Conservation (phyloP, 2,113 vertebrate genomes). For the Salvelinus namaycush region DNA sequence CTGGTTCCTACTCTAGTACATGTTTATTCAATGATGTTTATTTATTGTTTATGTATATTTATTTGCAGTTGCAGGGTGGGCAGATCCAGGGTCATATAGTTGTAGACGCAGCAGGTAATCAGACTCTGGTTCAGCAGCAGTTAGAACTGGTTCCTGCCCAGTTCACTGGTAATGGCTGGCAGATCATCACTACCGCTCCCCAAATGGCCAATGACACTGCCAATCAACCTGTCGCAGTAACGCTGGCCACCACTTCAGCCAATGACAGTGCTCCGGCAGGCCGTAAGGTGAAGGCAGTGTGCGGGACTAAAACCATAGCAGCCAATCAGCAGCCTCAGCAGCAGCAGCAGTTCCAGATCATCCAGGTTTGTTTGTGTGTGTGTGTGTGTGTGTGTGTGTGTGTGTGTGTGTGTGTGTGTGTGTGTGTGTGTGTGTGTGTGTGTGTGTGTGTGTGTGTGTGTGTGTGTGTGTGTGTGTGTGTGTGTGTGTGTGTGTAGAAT, state of each 20-base stretch:
- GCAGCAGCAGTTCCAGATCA: conserved; percentile 88
- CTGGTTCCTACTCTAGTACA: too few relatives aligned
- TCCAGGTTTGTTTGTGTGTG: conserved; percentile 75
- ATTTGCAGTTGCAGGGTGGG: conserved; percentile 52
- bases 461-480: conserved; percentile 36
- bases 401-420: conserved; percentile 2
- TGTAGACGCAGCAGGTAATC: conserved; percentile 77
- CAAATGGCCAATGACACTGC: conserved; percentile 87
- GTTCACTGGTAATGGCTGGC: conserved; percentile 94
- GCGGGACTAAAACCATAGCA: conserved; percentile 54
- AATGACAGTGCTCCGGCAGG: conserved; percentile 81
- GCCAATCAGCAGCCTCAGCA: conserved; percentile 48
- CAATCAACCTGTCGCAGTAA: conserved; percentile 83
- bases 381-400: conserved; percentile 6
- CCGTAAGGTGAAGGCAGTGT: conserved; percentile 81
- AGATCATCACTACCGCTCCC: conserved; percentile 89
- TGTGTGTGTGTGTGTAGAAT: conserved; percentile 47
- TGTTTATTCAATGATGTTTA: too few relatives aligned
- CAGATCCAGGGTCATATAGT: conserved; percentile 88
- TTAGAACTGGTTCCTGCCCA: conserved; percentile 95
- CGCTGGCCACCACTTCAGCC: conserved; percentile 75
- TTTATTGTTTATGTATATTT: too few relatives aligned
- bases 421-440: conserved; percentile 9
- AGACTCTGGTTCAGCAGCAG: conserved; percentile 90
- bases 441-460: conserved; percentile 18